Conservation (phyloP, 2,797 vertebrate genomes). For the Dallia pectoralis region DNA sequence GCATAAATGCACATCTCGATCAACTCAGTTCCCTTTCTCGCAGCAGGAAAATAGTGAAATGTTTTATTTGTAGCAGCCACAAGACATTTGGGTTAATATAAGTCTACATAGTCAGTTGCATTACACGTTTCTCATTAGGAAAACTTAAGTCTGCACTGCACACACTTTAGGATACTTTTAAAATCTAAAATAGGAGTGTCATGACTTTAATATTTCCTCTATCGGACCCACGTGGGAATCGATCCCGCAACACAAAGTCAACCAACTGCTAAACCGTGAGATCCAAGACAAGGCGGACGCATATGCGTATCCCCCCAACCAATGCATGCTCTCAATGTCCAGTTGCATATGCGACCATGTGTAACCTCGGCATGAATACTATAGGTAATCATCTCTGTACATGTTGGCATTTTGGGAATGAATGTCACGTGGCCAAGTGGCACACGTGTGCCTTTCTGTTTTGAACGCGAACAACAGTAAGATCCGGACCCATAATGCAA, state of each 20-base stretch:
- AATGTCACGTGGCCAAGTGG: neutral
- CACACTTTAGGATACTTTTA: too few relatives aligned
- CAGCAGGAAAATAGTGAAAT: too few relatives aligned
- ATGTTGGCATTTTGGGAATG: neutral
- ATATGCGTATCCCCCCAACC: slow-evolving; percentile 59
- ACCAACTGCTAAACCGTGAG: slow-evolving; percentile 55
- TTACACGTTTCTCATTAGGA: too few relatives aligned
- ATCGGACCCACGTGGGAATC: too few relatives aligned
- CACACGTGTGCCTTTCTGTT: neutral
- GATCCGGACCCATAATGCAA: slow-evolving; percentile 2
- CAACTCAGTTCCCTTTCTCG: too few relatives aligned
- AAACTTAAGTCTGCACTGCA: too few relatives aligned
- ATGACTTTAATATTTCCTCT: neutral
- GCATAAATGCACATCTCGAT: too few relatives aligned
- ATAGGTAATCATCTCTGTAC: neutral
- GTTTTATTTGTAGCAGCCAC: too few relatives aligned
- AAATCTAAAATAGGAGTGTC: too few relatives aligned
- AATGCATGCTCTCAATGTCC: slow-evolving; percentile 48
- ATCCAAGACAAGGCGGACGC: slow-evolving; percentile 17
- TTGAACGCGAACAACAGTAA: neutral
- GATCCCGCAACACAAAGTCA: too few relatives aligned
- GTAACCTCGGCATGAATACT: neutral
- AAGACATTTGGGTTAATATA: too few relatives aligned
- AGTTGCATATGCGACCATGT: neutral
- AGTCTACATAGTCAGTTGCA: too few relatives aligned